phyloP scores from a whole-genome alignment of 2,797 vertebrate genomes.

The Sebastes steindachneri region DNA sequence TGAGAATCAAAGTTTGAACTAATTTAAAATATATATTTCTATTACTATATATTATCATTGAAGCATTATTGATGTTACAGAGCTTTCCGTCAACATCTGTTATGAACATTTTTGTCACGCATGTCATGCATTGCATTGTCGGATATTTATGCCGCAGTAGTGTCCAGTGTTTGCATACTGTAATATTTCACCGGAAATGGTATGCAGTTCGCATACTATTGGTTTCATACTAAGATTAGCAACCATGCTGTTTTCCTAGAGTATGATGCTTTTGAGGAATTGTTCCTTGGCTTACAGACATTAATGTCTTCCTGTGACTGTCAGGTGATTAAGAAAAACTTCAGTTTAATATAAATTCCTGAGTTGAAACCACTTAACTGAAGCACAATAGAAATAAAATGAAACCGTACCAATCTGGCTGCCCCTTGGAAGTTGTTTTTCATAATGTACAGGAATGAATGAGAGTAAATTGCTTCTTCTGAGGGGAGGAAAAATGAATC shows the following conservation, averaged over 20 bases:
- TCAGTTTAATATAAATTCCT: background rate
- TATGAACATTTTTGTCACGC: background rate
- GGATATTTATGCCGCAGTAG: background rate
- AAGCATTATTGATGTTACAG: background rate
- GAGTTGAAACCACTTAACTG: constrained; percentile 8
- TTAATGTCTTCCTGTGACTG: background rate
- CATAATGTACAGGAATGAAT: background rate
- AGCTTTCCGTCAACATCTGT: background rate
- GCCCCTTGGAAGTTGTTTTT: constrained; percentile 8
- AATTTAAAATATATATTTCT: too few species aligned
- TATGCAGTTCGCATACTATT: too few species aligned
- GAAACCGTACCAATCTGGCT: background rate
- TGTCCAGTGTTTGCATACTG: background rate
- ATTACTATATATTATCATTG: too few species aligned
- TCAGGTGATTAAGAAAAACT: background rate
- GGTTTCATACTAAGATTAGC: too few species aligned
- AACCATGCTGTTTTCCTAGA: too few species aligned
- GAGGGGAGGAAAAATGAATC: constrained; percentile 5
- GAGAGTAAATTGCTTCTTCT: constrained; percentile 9
- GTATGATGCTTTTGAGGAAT: background rate
- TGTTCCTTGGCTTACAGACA: background rate
- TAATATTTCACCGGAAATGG: background rate
- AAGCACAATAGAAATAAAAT: background rate
- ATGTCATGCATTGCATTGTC: background rate
- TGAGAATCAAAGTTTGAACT: too few species aligned